phyloP scores from a whole-genome alignment of 2,797 vertebrate genomes.

The Liasis olivaceus region DNA sequence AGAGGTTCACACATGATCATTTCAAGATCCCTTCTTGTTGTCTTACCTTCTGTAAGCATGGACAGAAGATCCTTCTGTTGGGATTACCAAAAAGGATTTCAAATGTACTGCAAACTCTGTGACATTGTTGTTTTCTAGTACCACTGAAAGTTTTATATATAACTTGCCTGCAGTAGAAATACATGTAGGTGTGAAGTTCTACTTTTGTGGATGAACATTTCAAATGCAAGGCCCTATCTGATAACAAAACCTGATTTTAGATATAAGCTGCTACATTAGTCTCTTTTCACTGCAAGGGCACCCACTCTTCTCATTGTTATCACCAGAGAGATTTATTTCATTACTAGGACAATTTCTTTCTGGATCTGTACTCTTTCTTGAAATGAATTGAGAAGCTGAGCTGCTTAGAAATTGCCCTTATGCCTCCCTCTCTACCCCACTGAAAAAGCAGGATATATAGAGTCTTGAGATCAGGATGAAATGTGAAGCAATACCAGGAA shows the following conservation, averaged over 20 bases:
- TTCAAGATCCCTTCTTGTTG: background rate
- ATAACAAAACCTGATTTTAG: background rate
- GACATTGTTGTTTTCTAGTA: background rate
- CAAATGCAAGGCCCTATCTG: background rate
- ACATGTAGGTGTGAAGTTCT: background rate
- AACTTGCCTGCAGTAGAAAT: background rate
- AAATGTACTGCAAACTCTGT: background rate
- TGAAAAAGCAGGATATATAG: background rate
- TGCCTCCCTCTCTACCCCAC: background rate
- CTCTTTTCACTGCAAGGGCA: background rate
- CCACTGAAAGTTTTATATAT: background rate
- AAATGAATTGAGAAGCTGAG: background rate
- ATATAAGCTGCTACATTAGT: background rate
- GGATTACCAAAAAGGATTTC: background rate
- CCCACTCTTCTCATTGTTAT: background rate
- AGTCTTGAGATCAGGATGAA: background rate
- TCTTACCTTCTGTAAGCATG: background rate
- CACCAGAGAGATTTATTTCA: background rate
- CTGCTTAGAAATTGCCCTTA: background rate
- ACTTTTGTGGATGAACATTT: background rate
- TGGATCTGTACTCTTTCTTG: background rate
- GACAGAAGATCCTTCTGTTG: background rate
- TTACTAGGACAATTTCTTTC: background rate
- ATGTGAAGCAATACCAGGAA: background rate
- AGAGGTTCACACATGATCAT: background rate